phyloP scores from a whole-genome alignment of 92 coral and sea anemone species.

The Siderastrea radians region DNA sequence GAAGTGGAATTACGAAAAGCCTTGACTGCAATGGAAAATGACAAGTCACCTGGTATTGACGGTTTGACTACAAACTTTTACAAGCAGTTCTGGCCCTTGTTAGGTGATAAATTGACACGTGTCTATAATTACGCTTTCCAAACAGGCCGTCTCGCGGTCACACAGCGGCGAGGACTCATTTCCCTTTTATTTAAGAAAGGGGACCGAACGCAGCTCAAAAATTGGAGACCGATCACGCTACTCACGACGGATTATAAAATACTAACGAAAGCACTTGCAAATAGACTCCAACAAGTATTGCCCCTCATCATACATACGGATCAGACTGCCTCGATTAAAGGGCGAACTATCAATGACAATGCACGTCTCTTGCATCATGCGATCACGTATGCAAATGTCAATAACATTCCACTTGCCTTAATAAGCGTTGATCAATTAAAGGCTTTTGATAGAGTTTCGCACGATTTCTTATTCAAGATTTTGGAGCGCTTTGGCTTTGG shows the following conservation, averaged over 20 bases:
- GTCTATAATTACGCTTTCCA: constrained; percentile 16
- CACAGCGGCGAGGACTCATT: constrained; percentile 36
- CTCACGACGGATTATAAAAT: constrained; percentile 36
- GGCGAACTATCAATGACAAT: constrained; percentile 39
- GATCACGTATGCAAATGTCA: neutral
- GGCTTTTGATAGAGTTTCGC: neutral
- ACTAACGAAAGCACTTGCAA: constrained; percentile 18
- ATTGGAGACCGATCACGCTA: constrained; percentile 52
- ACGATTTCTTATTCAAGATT: constrained; percentile 5
- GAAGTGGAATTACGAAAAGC: neutral
- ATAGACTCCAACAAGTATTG: constrained; percentile 21
- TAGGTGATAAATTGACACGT: neutral
- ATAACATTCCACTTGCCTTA: neutral
- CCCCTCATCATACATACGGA: constrained; percentile 8
- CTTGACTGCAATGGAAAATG: neutral
- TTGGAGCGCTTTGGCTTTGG: constrained; percentile 36
- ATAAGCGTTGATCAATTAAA: no score
- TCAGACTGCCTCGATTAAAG: constrained; percentile 51
- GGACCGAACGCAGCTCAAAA: constrained; percentile 13
- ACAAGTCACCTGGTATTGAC: no score
- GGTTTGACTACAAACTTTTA: no score
- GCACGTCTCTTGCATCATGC: constrained; percentile 12
- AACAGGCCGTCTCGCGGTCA: neutral
- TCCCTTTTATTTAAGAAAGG: constrained; percentile 33
- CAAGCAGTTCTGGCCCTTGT: neutral